phyloP scores from a whole-genome alignment of 2,888 invertebrate species.

The Melanchra persicariae region DNA sequence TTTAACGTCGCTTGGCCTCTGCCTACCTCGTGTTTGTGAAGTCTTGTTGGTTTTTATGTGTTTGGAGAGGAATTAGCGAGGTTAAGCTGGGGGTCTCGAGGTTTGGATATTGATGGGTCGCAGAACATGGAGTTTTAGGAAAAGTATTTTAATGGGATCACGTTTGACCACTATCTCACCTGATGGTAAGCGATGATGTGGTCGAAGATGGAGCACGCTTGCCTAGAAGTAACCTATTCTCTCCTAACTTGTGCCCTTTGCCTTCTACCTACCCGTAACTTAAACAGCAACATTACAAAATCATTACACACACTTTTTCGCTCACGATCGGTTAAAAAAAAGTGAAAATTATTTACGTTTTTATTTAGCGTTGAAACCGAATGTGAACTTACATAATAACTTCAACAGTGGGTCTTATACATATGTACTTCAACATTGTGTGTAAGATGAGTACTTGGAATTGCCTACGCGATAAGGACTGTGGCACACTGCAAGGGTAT shows the following conservation, averaged over 20 bases:
- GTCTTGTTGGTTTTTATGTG: constrained; percentile 30
- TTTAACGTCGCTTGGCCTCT: constrained; percentile 24
- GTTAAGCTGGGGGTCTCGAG: constrained; percentile 8
- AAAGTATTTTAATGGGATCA: no score
- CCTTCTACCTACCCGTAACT: not conserved
- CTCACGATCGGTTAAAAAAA: constrained; percentile 16
- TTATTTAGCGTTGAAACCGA: constrained; percentile 34
- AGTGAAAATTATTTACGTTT: constrained; percentile 50
- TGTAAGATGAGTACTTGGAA: not conserved
- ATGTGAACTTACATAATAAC: constrained; percentile 39
- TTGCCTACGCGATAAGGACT: constrained; percentile 34
- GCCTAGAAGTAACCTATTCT: no score
- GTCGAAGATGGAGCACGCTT: no score
- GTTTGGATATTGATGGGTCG: not conserved
- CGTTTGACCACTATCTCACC: no score
- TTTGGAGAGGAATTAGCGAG: constrained; percentile 43
- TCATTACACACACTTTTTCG: constrained; percentile 17
- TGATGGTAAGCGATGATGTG: no score
- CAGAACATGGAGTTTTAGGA: no score
- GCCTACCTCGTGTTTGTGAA: constrained; percentile 21
- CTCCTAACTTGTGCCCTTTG: no score
- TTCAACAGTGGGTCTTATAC: constrained; percentile 24
- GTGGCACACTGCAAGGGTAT: not conserved
- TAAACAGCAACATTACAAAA: constrained; percentile 24
- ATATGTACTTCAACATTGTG: not conserved